A percentile compares a stretch with the other conserved stretches of the same genome.
phyloP scores from a whole-genome alignment of 2,113 vertebrate species.

The Sapajus apella region DNA sequence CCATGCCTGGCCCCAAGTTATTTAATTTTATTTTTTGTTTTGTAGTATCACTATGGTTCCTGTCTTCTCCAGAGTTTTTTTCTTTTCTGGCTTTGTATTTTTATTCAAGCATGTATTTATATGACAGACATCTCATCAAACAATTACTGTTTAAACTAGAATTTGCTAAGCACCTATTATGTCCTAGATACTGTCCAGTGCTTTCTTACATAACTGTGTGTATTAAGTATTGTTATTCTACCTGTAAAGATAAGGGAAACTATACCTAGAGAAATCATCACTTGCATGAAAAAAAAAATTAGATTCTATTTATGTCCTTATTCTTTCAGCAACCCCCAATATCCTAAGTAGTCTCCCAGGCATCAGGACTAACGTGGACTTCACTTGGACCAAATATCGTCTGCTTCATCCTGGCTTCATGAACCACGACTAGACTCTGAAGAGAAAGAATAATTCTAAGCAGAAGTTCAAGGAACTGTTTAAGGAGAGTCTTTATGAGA shows the following conservation, averaged over 20 bases:
- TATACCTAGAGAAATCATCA: not conserved
- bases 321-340: not conserved
- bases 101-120: slow-evolving; percentile 2
- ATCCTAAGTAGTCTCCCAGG: not conserved
- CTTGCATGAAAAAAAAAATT: not conserved
- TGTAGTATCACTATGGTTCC: not conserved
- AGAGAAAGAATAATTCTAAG: not conserved
- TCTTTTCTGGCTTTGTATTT: not conserved
- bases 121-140: not conserved
- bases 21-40: not conserved
- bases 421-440: not conserved
- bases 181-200: not conserved
- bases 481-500: not conserved
- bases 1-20: too few relatives aligned
- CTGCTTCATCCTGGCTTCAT: not conserved
- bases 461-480: not conserved
- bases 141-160: slow-evolving; percentile 3
- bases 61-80: not conserved
- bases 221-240: not conserved
- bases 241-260: not conserved
- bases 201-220: not conserved
- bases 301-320: not conserved
- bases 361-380: not conserved
- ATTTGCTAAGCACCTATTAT: not conserved
- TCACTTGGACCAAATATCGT: not conserved